Percentiles rank a stretch among this genome's conserved stretches.
Conservation (phyloP, 2,797 vertebrate genomes). For the Petrocephalus schoutedeni region DNA sequence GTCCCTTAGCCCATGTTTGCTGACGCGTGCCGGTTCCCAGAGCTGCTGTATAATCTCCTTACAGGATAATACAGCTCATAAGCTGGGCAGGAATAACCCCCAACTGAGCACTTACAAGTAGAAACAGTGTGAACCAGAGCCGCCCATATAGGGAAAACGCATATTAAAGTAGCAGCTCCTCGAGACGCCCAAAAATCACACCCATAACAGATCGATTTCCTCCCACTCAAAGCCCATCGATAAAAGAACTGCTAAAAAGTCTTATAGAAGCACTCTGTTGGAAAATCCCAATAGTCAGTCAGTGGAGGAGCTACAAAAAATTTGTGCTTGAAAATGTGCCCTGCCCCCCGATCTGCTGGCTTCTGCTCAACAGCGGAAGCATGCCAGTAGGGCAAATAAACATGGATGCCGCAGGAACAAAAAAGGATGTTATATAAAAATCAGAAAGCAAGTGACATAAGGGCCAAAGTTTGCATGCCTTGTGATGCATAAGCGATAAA, state of each 20-base stretch:
- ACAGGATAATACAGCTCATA: conserved; percentile 25
- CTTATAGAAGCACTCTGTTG: background rate
- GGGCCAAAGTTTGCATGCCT: background rate
- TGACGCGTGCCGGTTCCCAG: conserved; percentile 31
- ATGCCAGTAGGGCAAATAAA: background rate
- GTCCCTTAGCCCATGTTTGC: conserved; percentile 33
- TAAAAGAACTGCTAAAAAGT: background rate
- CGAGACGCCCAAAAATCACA: background rate
- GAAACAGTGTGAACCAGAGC: conserved; percentile 36
- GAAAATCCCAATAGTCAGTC: background rate
- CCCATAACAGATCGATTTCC: background rate
- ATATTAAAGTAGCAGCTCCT: background rate
- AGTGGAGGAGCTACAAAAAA: background rate
- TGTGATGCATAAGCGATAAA: background rate
- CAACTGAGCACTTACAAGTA: conserved; percentile 26
- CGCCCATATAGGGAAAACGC: background rate
- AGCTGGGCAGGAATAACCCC: conserved; percentile 43
- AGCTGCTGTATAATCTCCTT: conserved; percentile 57
- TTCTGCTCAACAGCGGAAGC: background rate
- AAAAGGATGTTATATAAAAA: background rate
- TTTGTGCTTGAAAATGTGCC: background rate
- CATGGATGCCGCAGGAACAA: background rate
- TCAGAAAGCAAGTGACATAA: background rate
- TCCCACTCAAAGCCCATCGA: background rate
- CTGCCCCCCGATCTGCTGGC: background rate